phyloP scores from a whole-genome alignment of 2,113 vertebrate genomes.

The Chloroceryle aenea region DNA sequence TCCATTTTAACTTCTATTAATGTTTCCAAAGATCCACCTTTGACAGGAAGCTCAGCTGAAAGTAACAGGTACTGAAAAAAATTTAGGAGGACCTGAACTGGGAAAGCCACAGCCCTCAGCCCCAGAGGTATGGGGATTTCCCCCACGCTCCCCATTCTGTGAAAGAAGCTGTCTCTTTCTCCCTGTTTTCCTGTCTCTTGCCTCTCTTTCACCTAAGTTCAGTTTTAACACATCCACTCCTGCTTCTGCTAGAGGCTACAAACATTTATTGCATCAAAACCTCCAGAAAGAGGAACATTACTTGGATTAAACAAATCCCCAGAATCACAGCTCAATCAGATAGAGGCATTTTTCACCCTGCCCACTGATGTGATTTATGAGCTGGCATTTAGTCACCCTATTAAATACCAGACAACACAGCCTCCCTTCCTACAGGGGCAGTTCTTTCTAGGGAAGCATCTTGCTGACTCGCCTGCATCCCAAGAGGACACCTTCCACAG shows the following conservation, averaged over 20 bases:
- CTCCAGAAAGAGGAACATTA: not conserved
- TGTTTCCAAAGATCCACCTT: not conserved
- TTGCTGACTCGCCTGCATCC: not conserved
- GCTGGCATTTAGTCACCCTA: not conserved
- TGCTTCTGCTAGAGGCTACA: not conserved
- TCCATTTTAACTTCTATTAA: slow-evolving; percentile 3
- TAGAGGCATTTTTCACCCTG: not conserved
- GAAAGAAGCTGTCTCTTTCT: not conserved
- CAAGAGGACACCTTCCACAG: not conserved
- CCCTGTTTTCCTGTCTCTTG: not conserved
- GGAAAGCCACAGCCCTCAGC: too few relatives aligned
- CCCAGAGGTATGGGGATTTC: not conserved
- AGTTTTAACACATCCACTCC: not conserved
- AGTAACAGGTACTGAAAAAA: not conserved
- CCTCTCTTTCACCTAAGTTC: not conserved
- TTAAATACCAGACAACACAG: not conserved
- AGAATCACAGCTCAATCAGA: not conserved
- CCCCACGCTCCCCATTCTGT: not conserved
- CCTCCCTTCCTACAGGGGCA: not conserved
- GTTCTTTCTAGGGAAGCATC: not conserved
- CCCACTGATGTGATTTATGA: not conserved
- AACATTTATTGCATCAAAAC: not conserved
- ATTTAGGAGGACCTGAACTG: not conserved
- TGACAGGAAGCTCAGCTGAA: not conserved
- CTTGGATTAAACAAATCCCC: not conserved